Evolutionary conservation across 2,797 vertebrate genomes (phyloP).

Genomic region (Sorex maritimensis): DNA sequence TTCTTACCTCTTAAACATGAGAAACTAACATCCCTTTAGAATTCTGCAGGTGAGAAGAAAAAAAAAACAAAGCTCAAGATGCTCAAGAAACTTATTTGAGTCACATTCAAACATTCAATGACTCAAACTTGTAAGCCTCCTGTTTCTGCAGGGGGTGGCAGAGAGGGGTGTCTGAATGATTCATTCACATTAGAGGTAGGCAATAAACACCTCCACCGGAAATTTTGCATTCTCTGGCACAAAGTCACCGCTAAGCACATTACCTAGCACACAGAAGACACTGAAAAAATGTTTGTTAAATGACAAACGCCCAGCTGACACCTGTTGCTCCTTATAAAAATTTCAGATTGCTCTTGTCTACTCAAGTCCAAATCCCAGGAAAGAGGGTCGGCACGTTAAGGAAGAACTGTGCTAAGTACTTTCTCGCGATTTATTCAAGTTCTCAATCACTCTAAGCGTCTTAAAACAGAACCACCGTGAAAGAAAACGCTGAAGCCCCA

Average conservation of each 20-base stretch:
- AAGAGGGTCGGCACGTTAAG: background rate
- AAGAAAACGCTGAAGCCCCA: conserved; percentile 59
- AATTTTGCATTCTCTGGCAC: conserved; percentile 53
- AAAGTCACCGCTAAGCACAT: conserved; percentile 39
- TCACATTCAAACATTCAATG: conserved; percentile 25
- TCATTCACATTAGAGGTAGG: background rate
- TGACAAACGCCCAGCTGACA: conserved; percentile 48
- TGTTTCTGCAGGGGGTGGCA: background rate
- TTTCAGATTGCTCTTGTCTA: conserved; percentile 1
- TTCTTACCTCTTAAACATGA: conserved; percentile 3
- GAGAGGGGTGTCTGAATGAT: background rate
- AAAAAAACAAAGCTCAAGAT: conserved; percentile 30
- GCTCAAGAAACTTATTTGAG: conserved; percentile 36
- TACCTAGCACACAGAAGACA: background rate
- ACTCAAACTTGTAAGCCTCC: background rate
- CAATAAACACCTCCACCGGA: conserved; percentile 25
- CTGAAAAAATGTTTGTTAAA: background rate
- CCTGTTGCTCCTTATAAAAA: conserved; percentile 56
- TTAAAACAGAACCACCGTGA: conserved; percentile 22
- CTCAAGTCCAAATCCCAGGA: background rate
- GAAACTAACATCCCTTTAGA: background rate
- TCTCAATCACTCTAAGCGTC: conserved; percentile 18
- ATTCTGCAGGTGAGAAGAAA: background rate
- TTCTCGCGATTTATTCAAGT: conserved; percentile 37
- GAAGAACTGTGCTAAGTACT: background rate